A percentile compares a stretch with the other conserved stretches of the same genome.
phyloP scores from a whole-genome alignment of 2,113 vertebrate species.

The Pteruthius melanotis region DNA sequence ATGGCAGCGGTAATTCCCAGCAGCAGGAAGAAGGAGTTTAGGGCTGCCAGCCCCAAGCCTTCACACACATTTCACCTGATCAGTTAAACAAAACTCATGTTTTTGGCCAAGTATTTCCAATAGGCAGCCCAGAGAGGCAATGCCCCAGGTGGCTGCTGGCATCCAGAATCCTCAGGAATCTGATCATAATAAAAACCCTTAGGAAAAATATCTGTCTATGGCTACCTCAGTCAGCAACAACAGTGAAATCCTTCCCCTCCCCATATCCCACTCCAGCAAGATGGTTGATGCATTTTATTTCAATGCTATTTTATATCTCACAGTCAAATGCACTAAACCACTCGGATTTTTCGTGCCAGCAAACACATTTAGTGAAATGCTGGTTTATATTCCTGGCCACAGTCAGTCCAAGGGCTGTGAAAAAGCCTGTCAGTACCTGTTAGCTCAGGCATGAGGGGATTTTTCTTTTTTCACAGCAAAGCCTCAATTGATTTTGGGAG shows the following conservation, averaged over 20 bases:
- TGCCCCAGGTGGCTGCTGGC: background rate
- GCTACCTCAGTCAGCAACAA: background rate
- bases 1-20: background rate
- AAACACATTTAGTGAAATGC: background rate
- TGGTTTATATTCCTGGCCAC: background rate
- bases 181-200: background rate
- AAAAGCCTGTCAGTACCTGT: background rate
- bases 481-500: background rate
- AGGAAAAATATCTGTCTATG: background rate
- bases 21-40: background rate
- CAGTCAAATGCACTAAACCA: background rate
- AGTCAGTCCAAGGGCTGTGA: background rate
- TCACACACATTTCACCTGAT: background rate
- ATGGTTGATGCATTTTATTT: background rate
- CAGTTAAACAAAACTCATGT: background rate
- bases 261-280: background rate
- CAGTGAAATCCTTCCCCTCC: background rate
- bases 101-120: background rate
- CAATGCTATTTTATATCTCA: background rate
- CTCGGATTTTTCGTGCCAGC: background rate
- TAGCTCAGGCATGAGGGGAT: background rate
- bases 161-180: background rate
- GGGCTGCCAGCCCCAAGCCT: background rate
- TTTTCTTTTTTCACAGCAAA: background rate
- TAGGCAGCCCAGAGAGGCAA: accelerated